Evolutionary conservation across 2,113 vertebrate species (phyloP).

Genomic region (Nerophis lumbriciformis): DNA sequence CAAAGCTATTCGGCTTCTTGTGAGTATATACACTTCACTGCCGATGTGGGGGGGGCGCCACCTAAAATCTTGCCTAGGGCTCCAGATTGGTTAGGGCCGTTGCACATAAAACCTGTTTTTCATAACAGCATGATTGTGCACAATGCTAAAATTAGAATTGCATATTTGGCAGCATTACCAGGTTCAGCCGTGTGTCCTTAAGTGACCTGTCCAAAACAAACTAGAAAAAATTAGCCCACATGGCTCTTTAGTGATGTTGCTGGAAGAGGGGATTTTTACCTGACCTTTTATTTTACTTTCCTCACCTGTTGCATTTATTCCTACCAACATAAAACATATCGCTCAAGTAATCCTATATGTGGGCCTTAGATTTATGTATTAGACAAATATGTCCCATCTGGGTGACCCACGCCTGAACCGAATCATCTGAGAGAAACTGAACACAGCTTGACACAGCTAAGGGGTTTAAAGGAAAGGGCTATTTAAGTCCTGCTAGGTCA

Average conservation of each 20-base stretch:
- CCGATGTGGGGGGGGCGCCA: too few species aligned
- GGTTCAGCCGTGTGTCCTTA: constrained; percentile 2
- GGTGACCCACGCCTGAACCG: not conserved
- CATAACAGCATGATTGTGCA: not conserved
- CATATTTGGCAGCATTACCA: not conserved
- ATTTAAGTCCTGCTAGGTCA: constrained; percentile 18
- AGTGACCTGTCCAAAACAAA: not conserved
- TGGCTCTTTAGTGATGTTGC: not conserved
- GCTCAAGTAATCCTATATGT: not conserved
- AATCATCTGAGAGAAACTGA: constrained; percentile 11
- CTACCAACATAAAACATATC: not conserved
- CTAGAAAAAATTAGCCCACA: constrained; percentile 4
- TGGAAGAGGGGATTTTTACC: constrained; percentile 1
- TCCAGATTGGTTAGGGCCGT: too few species aligned
- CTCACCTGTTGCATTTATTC: not conserved
- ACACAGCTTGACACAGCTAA: not conserved
- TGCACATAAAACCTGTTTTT: not conserved
- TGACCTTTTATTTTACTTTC: constrained; percentile 13
- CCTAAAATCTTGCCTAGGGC: too few species aligned
- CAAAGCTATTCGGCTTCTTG: too few species aligned
- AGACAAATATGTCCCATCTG: not conserved
- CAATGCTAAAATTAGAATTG: not conserved
- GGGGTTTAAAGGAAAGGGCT: constrained; percentile 2
- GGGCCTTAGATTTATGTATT: not conserved
- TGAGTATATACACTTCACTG: too few species aligned